Evolutionary conservation across 1,140 invertebrate species (phyloP), one percentile per base, ranked within the genome.

Genomic region (Drosophila rufa): DNA sequence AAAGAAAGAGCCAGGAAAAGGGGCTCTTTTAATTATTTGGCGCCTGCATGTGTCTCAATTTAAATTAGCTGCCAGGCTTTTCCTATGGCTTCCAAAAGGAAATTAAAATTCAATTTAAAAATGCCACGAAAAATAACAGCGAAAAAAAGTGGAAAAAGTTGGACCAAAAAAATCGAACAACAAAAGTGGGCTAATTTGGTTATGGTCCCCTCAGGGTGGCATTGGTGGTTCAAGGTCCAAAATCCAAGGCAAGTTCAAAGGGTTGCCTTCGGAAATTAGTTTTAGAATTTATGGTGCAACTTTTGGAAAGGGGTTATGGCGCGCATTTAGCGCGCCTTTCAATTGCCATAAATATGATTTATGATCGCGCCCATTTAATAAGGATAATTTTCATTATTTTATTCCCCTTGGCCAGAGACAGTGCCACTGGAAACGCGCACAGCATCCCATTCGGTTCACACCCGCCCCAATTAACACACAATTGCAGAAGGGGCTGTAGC

Each of bases 71-170:
- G 66, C 66, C 66, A 46, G 70, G 47, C 79, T 79, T 71, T 48
- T 59, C 19, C 51, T 51, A 38, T n/a, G 69, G 67, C 65, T 64
- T 67, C 46, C 19, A 45, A 17, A 38, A 59, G 70, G 66, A 85
- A 85, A 90, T 90, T 90, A 90, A 90, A 90, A 85, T 90, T 90
- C 85, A 90, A 90, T 90, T 90, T 91, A 85, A 91, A 89, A 90
- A 85, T 81, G 82, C 81, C 85, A 90, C 77, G 68, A 83, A 89
- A 86, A 89, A 75, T 77, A 73, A 22, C 50, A 59, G 67, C 43
- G 51, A 85, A 79, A 74, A 79, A 77, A 57, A n/a, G 15, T 14
- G n/a, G 30, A 7, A 56, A 71, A 75, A 56, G 25, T 42, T 25
- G 17, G 4, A 33, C 15, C 66, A 61, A 77, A 69, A 80, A 69